Conservation (phyloP, 1,140 invertebrate genomes). For the Bradynema listronoti region DNA sequence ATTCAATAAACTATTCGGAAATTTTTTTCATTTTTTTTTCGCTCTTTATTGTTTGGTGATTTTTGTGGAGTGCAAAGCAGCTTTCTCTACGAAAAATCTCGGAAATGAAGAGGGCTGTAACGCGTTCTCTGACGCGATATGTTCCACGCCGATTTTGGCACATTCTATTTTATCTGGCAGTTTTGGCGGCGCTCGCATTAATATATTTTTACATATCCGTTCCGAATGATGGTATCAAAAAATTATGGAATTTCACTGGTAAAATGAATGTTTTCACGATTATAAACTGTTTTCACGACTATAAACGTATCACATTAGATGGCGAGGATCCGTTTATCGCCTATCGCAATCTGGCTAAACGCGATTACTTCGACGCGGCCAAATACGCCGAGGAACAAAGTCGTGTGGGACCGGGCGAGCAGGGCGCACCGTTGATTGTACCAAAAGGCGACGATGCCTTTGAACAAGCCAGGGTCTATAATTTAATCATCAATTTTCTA, state of each 20-base stretch:
- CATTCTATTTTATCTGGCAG: neutral
- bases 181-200: neutral
- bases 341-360: conserved; percentile 59
- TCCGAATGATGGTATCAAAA: neutral
- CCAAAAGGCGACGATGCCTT: conserved; percentile 61
- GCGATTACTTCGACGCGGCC: conserved; percentile 79
- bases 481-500: conserved; percentile 11
- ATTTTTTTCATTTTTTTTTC: too few relatives aligned
- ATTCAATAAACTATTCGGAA: too few relatives aligned
- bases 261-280: neutral
- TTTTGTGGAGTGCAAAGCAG: too few relatives aligned
- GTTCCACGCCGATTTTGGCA: conserved; percentile 1
- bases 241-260: neutral
- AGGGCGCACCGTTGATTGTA: conserved; percentile 65
- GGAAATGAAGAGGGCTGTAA: too few relatives aligned
- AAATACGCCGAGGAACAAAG: conserved; percentile 67
- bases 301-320: conserved; percentile 20
- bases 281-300: neutral
- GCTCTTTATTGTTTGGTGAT: too few relatives aligned
- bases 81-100: too few relatives aligned
- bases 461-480: conserved; percentile 58
- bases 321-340: conserved; percentile 36
- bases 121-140: neutral
- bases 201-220: neutral
- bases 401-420: conserved; percentile 69